Evolutionary conservation across 2,888 invertebrate species (phyloP), one percentile per base, ranked within the genome.

Genomic region (Eulithis testata): DNA sequence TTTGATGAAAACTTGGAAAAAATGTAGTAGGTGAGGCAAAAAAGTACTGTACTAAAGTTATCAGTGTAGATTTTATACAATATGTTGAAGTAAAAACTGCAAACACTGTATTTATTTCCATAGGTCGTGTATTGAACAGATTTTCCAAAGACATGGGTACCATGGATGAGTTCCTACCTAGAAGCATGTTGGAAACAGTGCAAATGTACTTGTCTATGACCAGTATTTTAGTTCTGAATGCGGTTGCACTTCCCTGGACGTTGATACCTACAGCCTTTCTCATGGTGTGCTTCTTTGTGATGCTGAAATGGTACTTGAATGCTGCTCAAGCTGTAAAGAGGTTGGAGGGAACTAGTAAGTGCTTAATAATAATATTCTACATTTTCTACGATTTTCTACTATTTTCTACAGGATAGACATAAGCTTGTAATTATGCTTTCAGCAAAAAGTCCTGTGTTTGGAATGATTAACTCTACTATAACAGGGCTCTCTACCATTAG

Each of bases 141-240:
- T 97, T 98, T 79, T 96, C 97, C 0, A 97, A 97, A 81, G 97
- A 98, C 79, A 95, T 97, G 79, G 97, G 97, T 0, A 94, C 95
- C 0, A 95, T 97, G 80, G 97, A 97, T 75, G 97, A 97, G 76
- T 83, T 95, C 40, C 83, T 97, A 9, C 96, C 96, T 0, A 94
- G 95, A 68, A 94, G 94, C 36, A 86, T 94, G 53, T 81, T 96
- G 56, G 96, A 96, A 78, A 94, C 95, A 0, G 82, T 94, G 14
- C 95, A 95, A 80, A 93, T 93, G 87, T 93, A 92, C 68, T 72
- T 93, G 40, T 78, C 84, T 0, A 81, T 89, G 74, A 63, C 73
- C 0, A 92, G 91, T 72, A 84, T 92, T 43, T 77, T 89, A 1
- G 78, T 88, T 0, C 69, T 93, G 47, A 93, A 93, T 61, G 92